Percentiles rank a stretch among this genome's conserved stretches.
phyloP scores from a whole-genome alignment of 1,140 invertebrate species.

The Acyrthosiphon pisum region DNA sequence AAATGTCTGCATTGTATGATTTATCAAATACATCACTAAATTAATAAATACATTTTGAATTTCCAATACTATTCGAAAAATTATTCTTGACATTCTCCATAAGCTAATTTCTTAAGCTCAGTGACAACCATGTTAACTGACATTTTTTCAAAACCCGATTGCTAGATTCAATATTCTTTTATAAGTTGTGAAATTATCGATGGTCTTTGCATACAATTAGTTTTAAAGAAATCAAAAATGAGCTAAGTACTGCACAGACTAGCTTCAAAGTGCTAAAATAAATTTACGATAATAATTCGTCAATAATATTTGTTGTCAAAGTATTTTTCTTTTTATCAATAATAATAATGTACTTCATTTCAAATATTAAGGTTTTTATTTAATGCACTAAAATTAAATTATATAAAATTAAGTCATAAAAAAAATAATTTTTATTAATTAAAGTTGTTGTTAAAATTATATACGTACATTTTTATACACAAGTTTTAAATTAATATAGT shows the following conservation, averaged over 20 bases:
- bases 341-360: too few species aligned
- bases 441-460: too few species aligned
- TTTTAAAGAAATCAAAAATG: not conserved
- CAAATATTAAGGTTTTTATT: too few species aligned
- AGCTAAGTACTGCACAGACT: not conserved
- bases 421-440: too few species aligned
- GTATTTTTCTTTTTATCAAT: too few species aligned
- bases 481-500: too few species aligned
- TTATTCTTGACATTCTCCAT: not conserved
- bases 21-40: not conserved
- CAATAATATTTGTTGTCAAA: not conserved
- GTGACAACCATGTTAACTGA: not conserved
- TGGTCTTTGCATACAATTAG: too few species aligned
- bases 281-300: not conserved
- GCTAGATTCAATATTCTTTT: not conserved
- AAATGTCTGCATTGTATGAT: not conserved
- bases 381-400: too few species aligned
- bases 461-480: too few species aligned
- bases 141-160: not conserved
- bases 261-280: not conserved
- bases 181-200: not conserved
- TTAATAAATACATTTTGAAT: not conserved
- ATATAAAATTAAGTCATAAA: too few species aligned
- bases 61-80: not conserved
- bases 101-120: not conserved